phyloP scores from a whole-genome alignment of 37 sponge, comb jelly and placozoan species.

The Trichoplax adhaerens region DNA sequence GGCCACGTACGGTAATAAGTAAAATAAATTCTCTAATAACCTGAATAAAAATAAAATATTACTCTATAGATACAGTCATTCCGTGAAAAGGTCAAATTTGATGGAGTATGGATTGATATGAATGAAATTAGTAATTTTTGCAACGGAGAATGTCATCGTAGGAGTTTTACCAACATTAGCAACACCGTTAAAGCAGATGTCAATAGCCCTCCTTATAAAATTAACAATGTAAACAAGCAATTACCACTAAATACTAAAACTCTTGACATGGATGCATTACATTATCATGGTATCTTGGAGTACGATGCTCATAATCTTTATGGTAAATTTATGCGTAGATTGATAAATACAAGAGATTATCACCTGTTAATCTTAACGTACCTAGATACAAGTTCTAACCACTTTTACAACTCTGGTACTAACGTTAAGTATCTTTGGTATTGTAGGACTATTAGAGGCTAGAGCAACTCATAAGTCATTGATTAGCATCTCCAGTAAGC shows the following conservation, averaged over 20 bases:
- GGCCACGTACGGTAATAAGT: no score
- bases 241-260: constrained; percentile 58
- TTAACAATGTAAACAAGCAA: constrained; percentile 25
- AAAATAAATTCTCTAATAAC: no score
- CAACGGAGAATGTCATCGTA: constrained; percentile 47
- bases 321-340: constrained; percentile 25
- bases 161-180: background rate
- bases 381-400: background rate
- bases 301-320: constrained; percentile 79
- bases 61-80: no score
- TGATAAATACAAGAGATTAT: background rate
- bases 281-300: constrained; percentile 45
- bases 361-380: background rate
- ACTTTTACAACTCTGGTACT: background rate
- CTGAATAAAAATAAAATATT: no score
- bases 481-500: constrained; percentile 16
- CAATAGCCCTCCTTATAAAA: constrained; percentile 39
- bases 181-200: constrained; percentile 5
- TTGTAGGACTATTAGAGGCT: constrained; percentile 52
- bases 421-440: background rate
- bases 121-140: constrained; percentile 94
- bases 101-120: constrained; percentile 98
- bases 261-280: constrained; percentile 49
- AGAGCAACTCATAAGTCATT: constrained; percentile 53
- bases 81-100: constrained; percentile 21